Evolutionary conservation across 2,113 vertebrate genomes (phyloP), one percentile per base, ranked within the genome.

Genomic region (Morone chrysops): DNA sequence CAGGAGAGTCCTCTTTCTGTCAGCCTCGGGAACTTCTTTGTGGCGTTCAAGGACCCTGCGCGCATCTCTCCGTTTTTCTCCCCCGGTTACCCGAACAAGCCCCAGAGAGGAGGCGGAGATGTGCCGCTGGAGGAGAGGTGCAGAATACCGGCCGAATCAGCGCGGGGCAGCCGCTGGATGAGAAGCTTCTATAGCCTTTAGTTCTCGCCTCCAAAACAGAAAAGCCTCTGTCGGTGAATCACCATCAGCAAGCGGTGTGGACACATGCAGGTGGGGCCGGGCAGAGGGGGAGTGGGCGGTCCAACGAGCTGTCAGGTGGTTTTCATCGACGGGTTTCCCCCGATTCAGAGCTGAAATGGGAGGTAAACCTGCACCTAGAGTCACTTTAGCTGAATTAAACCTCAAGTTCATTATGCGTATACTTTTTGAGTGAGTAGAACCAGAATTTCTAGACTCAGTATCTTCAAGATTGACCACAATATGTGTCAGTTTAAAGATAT

Each of bases 1-100:
- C 66, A 81, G 77, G 80, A 72, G 71, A 20, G 12, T 77, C 63
- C 43, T 48, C 61, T 5, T 20, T 14, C 50, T 2, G 54, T 4
- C 60, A 0, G 74, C 56, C 43, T 25, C 54, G 40, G 36, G 0
- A 84, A 86, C 86, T 80, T 84, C 54, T 78, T 0, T 68, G 86
- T 20, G 59, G 77, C 72, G 78, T 88, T 84, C 75, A 86, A 6
- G 67, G 80, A 89, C 76, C 77, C 48, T 36, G 36, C 51, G 59
- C 18, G 66, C 87, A 89, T 89, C 71, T n/a, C 31, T 60, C 20
- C 20, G 9, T 20, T 54, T 7, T 5, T 54, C 41, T 47, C 6
- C 45, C 31, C 59, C 72, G 54, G 61, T 60, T 51, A 17, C 25
- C 53, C 22, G 31, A 38, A 18, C 7, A 4, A 60, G 31, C n/a